Evolutionary conservation across 2,888 invertebrate genomes (phyloP).

Genomic region (Hylaea fasciaria): DNA sequence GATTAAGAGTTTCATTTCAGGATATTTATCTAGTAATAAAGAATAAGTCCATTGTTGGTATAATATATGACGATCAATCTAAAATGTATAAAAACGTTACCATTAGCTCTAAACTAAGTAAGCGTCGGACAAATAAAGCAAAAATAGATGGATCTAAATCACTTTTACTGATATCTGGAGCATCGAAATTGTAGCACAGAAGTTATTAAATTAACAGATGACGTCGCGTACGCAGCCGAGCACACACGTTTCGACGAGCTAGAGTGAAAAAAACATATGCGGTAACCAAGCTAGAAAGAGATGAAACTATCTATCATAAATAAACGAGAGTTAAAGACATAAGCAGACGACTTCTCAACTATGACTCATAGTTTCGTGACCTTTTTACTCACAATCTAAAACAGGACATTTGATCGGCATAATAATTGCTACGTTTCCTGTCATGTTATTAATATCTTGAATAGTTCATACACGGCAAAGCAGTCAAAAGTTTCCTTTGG

Average conservation of each 20-base stretch:
- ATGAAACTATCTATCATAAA: constrained; percentile 60
- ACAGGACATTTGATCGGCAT: constrained; percentile 49
- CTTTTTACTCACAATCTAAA: constrained; percentile 53
- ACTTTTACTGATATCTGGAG: constrained; percentile 41
- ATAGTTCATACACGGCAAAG: constrained; percentile 28
- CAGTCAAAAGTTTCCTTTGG: constrained; percentile 42
- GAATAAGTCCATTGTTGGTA: not conserved
- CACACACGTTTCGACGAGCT: constrained; percentile 51
- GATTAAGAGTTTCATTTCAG: not conserved
- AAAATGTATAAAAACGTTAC: not conserved
- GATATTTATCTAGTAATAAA: not conserved
- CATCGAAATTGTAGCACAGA: constrained; percentile 54
- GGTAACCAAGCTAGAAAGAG: constrained; percentile 61
- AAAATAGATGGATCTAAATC: constrained; percentile 12
- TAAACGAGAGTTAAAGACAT: constrained; percentile 53
- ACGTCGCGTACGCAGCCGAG: constrained; percentile 64
- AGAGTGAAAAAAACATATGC: constrained; percentile 62
- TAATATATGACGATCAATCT: too few species aligned
- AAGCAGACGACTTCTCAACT: constrained; percentile 65
- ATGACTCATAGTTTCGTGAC: constrained; percentile 61
- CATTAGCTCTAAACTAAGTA: not conserved
- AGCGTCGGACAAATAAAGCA: not conserved
- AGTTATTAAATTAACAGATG: constrained; percentile 78
- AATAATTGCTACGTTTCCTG: constrained; percentile 46
- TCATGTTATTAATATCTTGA: constrained; percentile 37